Conservation (phyloP, 1,140 invertebrate genomes). For the Pseudomyrmex cubaensis region DNA sequence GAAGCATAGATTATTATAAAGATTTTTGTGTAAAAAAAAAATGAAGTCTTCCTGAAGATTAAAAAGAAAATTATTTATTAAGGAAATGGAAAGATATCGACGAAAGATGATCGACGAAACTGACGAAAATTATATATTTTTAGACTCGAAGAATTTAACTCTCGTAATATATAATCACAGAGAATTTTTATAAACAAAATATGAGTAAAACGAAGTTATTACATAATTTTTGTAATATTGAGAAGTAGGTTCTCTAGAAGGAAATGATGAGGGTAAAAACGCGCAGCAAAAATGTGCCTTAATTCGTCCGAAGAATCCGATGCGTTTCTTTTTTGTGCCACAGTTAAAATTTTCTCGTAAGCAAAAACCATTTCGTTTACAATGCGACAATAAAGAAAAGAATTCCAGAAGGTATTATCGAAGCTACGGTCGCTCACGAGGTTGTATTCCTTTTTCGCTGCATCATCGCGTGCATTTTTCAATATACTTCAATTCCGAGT, state of each 20-base stretch:
- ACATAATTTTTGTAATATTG: background rate
- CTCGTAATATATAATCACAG: background rate
- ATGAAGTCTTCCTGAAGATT: background rate
- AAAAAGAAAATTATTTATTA: background rate
- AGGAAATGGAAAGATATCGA: background rate
- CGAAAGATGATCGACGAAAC: too few species aligned
- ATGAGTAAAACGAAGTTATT: background rate
- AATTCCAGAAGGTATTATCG: too few species aligned
- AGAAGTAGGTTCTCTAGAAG: background rate
- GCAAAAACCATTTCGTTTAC: too few species aligned
- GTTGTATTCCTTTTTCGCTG: too few species aligned
- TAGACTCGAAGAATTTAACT: background rate
- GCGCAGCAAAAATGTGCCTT: conserved; percentile 55
- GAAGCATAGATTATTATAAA: too few species aligned
- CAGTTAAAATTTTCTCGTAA: background rate
- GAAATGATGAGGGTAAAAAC: background rate
- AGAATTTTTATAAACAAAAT: background rate
- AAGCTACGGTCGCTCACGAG: too few species aligned
- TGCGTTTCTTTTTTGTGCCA: background rate
- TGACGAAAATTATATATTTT: background rate
- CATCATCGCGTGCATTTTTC: too few species aligned
- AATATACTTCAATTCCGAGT: too few species aligned
- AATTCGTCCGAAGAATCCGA: background rate
- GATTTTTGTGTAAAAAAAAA: background rate
- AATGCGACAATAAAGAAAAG: too few species aligned